These are phyloP conservation scores for Erebia ligea DNA, from an alignment of 2,888 invertebrate genomes.

Conservation along the genomic window DNA sequence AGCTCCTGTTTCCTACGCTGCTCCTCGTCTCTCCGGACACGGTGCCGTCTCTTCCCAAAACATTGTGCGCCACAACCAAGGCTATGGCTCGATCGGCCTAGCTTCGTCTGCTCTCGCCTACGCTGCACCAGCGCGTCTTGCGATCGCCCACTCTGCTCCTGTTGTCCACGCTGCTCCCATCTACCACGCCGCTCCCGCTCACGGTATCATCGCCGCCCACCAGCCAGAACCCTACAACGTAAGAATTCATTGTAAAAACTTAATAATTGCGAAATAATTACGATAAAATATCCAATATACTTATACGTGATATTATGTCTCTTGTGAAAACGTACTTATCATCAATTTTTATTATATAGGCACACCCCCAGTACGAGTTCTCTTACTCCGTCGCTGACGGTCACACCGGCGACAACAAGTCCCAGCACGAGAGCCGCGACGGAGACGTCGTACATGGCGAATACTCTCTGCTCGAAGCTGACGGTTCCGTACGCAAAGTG, in stretches of 20 bases:
- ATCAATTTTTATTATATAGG: slow-evolving; percentile 48
- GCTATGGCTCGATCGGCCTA: slow-evolving; percentile 47
- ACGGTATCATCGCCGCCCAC: slow-evolving; percentile 51
- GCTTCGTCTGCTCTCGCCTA: slow-evolving; percentile 42
- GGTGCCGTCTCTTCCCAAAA: slow-evolving; percentile 54
- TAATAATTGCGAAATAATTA: too few relatives aligned
- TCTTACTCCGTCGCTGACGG: slow-evolving; percentile 79
- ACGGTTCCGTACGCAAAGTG: slow-evolving; percentile 76
- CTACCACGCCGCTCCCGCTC: slow-evolving; percentile 64
- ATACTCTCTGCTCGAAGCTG: slow-evolving; percentile 68
- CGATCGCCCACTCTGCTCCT: slow-evolving; percentile 46
- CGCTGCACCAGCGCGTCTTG: slow-evolving; percentile 48
- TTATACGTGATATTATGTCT: too few relatives aligned
- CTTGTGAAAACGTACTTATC: too few relatives aligned
- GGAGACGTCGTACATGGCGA: slow-evolving; percentile 83
- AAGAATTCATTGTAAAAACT: slow-evolving; percentile 4
- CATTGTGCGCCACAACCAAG: slow-evolving; percentile 52
- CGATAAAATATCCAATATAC: too few relatives aligned
- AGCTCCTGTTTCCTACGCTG: slow-evolving; percentile 37
- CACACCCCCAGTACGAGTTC: slow-evolving; percentile 80
- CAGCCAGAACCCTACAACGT: slow-evolving; percentile 47
- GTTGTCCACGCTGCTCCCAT: slow-evolving; percentile 45
- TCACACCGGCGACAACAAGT: slow-evolving; percentile 83
- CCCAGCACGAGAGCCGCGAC: slow-evolving; percentile 79
- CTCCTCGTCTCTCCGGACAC: slow-evolving; percentile 55